Percentiles rank a stretch among this genome's conserved stretches.
These are phyloP conservation scores for Craseonycteris thonglongyai DNA, from an alignment of 2,113 vertebrate genomes.

Conservation along the genomic window DNA sequence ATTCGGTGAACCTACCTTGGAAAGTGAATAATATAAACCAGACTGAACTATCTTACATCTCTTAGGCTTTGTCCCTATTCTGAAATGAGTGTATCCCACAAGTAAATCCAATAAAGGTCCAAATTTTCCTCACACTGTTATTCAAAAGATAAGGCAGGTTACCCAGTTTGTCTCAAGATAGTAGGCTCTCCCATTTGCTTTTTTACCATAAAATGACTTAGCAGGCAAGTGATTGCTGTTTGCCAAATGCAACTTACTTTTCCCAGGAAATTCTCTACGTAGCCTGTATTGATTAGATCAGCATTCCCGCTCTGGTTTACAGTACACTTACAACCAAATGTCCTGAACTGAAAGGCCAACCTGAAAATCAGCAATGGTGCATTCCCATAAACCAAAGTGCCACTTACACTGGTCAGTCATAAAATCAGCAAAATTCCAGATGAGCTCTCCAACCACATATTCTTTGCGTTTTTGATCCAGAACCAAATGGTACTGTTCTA, in stretches of 20 bases:
- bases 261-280: neutral
- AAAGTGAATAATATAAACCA: neutral
- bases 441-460: constrained; percentile 93
- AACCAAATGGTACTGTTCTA: constrained; percentile 85
- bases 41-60: neutral
- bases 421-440: constrained; percentile 99
- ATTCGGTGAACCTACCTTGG: neutral
- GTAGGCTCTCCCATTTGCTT: neutral
- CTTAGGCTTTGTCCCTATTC: neutral
- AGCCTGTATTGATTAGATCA: too few relatives aligned
- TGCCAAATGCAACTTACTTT: neutral
- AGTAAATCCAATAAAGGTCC: neutral
- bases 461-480: constrained; percentile 92
- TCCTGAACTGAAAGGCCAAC: neutral
- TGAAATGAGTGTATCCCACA: neutral
- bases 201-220: neutral
- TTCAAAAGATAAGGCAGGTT: neutral
- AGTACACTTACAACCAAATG: neutral
- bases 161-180: neutral
- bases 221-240: neutral
- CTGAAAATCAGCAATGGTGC: neutral
- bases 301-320: neutral
- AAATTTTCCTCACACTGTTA: neutral
- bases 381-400: too few relatives aligned
- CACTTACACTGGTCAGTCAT: constrained; percentile 91